Conservation (phyloP, 2,888 invertebrate species). For the Troides helena region DNA sequence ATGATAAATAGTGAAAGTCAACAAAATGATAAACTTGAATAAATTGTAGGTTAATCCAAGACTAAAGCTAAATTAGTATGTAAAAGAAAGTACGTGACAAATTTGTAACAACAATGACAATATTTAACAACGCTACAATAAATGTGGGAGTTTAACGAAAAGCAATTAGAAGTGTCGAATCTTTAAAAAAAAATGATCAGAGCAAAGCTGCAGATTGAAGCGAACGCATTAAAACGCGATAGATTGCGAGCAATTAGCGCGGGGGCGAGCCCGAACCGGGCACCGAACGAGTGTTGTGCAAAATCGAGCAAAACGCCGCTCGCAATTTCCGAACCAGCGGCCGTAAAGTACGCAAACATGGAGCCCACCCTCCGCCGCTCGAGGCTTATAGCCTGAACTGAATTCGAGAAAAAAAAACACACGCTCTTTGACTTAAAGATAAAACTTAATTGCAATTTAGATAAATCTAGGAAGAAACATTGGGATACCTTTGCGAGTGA, state of each 20-base stretch:
- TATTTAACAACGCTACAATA: slow-evolving; percentile 8
- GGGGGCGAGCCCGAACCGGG: slow-evolving; percentile 13
- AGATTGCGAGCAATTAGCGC: slow-evolving; percentile 30
- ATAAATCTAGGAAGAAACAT: slow-evolving; percentile 24
- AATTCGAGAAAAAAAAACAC: slow-evolving; percentile 23
- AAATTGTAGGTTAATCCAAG: neutral
- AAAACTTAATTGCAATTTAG: slow-evolving; percentile 27
- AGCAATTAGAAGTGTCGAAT: slow-evolving; percentile 10
- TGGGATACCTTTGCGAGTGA: slow-evolving; percentile 17
- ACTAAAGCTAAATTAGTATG: neutral
- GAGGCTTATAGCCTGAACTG: slow-evolving; percentile 11
- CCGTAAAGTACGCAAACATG: slow-evolving; percentile 31
- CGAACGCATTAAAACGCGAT: slow-evolving; percentile 30
- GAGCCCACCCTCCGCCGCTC: slow-evolving; percentile 8
- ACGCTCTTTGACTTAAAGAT: slow-evolving; percentile 26
- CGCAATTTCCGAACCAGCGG: slow-evolving; percentile 40
- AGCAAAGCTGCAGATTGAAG: slow-evolving; percentile 18
- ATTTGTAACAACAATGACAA: neutral
- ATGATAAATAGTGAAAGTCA: too few species aligned
- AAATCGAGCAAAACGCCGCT: slow-evolving; percentile 36
- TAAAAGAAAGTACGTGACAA: neutral
- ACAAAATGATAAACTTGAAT: too few species aligned
- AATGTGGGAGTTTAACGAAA: slow-evolving; percentile 5
- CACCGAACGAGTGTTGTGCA: slow-evolving; percentile 24
- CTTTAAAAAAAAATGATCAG: slow-evolving; percentile 7